Base-by-base conservation (phyloP, 2,113 vertebrate genomes). In the human (Homo sapiens) region DNA sequence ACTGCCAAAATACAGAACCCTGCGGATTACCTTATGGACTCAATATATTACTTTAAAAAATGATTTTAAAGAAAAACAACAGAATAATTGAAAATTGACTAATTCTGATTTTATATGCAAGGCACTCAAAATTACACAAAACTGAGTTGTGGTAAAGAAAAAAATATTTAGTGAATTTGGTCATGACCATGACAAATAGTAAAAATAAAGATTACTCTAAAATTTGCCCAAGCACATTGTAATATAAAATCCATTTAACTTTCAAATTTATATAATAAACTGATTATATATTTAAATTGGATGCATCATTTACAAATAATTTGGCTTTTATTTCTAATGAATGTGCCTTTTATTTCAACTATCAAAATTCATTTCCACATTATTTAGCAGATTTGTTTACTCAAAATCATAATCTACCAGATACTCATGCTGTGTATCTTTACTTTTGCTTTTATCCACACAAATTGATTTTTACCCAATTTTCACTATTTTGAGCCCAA, bases 351-450 rank as follows among this genome's bases (percentile, higher is more conserved):
- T 55, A 78, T 92, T 86, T 93, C 79, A 92, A 66, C 5, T 22
- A 83, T 70, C n/a, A 59, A 79, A 75, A 88, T 86, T 52, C 25
- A 87, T 84, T 78, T 96, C 27, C 75, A 27, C 89, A 86, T 82
- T 52, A 89, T 84, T 84, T 72, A 68, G 16, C 3, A 68, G 9
- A 88, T 61, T 72, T 64, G 2, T 73, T 96, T 61, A 85, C n/a
- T 82, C 8, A 91, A 87, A 94, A 89, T 91, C 27, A 89, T 57
- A 81, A 40, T 50, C 25, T 5, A 73, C 8, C 14, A 87, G 30
- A 17, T 57, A 75, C 23, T 75, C 38, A 82, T 61, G 2, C 61
- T 25, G n/a, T 45, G 0, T 64, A 73, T 68, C 18, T 23, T 84
- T 88, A 30, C 6, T 12, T 93, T 95, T 50, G 38, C 8, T 96